Evolutionary conservation across 2,888 invertebrate species (phyloP).

Genomic region (Brachyptera risi): DNA sequence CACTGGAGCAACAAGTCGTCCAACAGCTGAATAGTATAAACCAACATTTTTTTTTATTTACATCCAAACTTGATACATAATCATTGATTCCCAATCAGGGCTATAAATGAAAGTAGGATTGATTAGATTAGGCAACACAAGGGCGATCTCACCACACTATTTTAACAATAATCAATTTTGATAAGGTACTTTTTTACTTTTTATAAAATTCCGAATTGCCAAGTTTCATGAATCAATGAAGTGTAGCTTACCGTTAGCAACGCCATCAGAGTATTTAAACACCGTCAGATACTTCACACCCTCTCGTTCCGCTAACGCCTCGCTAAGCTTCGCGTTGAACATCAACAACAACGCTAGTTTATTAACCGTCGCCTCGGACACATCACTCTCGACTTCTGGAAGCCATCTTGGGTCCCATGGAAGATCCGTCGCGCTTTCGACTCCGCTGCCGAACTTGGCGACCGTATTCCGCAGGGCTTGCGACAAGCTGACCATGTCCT

Average conservation of each 20-base stretch:
- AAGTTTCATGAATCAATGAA: neutral
- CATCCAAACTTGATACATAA: too few species aligned
- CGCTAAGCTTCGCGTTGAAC: slow-evolving; percentile 40
- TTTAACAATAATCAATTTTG: too few species aligned
- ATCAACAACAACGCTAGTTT: slow-evolving; percentile 49
- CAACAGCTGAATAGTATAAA: too few species aligned
- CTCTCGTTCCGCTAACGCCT: neutral
- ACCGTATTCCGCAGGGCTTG: neutral
- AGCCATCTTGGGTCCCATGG: slow-evolving; percentile 38
- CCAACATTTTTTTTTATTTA: too few species aligned
- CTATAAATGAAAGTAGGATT: too few species aligned
- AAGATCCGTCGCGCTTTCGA: slow-evolving; percentile 22
- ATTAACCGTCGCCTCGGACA: slow-evolving; percentile 43
- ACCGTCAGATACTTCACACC: slow-evolving; percentile 43
- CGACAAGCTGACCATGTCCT: neutral
- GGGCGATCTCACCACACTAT: too few species aligned
- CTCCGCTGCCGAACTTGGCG: neutral
- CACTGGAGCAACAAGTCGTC: neutral
- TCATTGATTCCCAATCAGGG: too few species aligned
- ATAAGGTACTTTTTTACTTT: too few species aligned
- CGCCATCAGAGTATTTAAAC: slow-evolving; percentile 50
- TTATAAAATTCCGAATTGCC: too few species aligned
- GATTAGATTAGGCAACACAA: too few species aligned
- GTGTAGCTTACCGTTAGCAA: slow-evolving; percentile 41
- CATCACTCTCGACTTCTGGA: slow-evolving; percentile 28